Evolutionary conservation across 2,888 invertebrate species (phyloP).

Genomic region (Lasius fuliginosus): DNA sequence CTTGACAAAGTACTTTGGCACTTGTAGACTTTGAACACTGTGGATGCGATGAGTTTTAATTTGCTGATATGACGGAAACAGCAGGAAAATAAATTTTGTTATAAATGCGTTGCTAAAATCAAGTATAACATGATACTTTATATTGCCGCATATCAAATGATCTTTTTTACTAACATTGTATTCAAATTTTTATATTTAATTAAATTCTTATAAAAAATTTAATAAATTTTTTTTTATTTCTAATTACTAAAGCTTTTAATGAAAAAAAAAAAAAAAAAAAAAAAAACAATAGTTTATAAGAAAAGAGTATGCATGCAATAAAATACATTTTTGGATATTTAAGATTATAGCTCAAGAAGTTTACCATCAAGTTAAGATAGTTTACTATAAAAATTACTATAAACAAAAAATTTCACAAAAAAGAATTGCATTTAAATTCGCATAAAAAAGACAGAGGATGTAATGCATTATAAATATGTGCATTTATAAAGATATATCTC

Average conservation of each 20-base stretch:
- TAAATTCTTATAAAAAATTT: not conserved
- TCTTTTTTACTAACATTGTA: conserved; percentile 1
- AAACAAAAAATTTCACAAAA: not conserved
- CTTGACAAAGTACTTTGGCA: conserved; percentile 23
- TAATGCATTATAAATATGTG: not conserved
- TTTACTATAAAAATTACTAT: not conserved
- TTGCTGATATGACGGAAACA: not conserved
- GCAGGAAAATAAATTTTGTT: not conserved
- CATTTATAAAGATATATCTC: not conserved
- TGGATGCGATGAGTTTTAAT: not conserved
- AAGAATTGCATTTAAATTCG: not conserved
- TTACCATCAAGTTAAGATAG: not conserved
- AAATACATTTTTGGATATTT: not conserved
- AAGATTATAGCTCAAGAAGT: not conserved
- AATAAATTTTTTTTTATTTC: not conserved
- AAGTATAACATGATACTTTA: not conserved
- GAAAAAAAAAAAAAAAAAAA: not conserved
- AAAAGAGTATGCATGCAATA: not conserved
- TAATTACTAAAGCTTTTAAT: not conserved
- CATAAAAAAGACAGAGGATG: not conserved
- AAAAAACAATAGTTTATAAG: not conserved
- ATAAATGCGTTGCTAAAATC: not conserved
- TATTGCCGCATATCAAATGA: not conserved
- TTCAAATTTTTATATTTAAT: not conserved
- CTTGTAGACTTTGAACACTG: conserved; percentile 29